A percentile compares a stretch with the other conserved stretches of the same genome.
These are phyloP conservation scores for Sylvilagus bachmani DNA, from an alignment of 2,113 vertebrate genomes.

Conservation along the genomic window DNA sequence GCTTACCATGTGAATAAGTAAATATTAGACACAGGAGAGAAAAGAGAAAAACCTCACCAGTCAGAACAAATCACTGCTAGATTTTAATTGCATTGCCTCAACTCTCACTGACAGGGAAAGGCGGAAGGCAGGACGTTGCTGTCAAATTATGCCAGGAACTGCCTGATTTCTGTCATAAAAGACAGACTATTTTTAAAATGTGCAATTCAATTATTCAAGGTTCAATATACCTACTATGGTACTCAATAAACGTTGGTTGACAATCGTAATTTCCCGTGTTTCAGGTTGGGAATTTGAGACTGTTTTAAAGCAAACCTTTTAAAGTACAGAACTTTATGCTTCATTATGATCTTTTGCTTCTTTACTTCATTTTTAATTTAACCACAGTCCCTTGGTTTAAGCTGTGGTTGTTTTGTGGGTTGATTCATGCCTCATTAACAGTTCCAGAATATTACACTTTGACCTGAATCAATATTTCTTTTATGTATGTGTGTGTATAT, in stretches of 20 bases:
- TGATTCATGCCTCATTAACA: slow-evolving; percentile 3
- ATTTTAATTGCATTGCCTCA: slow-evolving; percentile 78
- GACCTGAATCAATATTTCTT: background rate
- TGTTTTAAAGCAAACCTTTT: slow-evolving; percentile 52
- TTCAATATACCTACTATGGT: slow-evolving; percentile 63
- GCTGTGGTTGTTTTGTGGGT: background rate
- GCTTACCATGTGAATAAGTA: background rate
- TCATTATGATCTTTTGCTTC: slow-evolving; percentile 40
- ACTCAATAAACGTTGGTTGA: slow-evolving; percentile 64
- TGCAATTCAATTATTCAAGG: slow-evolving; percentile 80
- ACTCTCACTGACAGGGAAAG: slow-evolving; percentile 53
- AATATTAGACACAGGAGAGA: background rate
- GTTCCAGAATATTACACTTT: slow-evolving; percentile 52
- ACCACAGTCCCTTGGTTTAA: background rate
- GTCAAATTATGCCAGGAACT: slow-evolving; percentile 78
- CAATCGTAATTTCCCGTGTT: slow-evolving; percentile 58
- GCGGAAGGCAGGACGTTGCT: slow-evolving; percentile 55
- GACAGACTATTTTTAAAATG: slow-evolving; percentile 82
- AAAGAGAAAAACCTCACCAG: slow-evolving; percentile 62
- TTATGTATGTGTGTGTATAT: background rate
- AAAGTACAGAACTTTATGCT: slow-evolving; percentile 1
- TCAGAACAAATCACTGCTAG: slow-evolving; percentile 68
- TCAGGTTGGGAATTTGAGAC: slow-evolving; percentile 48
- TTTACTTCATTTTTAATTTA: slow-evolving; percentile 30
- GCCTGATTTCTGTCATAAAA: slow-evolving; percentile 79